Base-by-base conservation (phyloP, 37 sponge, comb jelly and placozoan species). In the Haliclona indistincta region DNA sequence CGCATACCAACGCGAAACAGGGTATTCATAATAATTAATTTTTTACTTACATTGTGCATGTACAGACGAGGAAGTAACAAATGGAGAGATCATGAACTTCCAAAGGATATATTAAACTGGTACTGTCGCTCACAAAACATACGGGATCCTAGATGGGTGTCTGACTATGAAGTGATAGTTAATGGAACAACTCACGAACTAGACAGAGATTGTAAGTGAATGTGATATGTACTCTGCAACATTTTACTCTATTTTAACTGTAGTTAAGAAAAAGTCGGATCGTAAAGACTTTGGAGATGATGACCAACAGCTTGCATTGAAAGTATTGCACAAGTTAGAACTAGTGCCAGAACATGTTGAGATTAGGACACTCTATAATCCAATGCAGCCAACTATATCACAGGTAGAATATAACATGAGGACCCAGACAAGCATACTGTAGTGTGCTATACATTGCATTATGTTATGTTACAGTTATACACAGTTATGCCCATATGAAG, bases 321-420 rank as follows among this genome's bases (percentile, higher is more conserved):
- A 94, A 51, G 58, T 93, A 34, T 87, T 98, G 28, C 81, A 66
- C 29, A 63, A 88, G 35, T 69, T 79, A 44, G 85, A 83, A 15
- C 74, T 95, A 5, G 96, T 98, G 19, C 96, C 99, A 0, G 99
- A 98, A 69, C 99, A 98, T 44, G 63, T 98, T 4, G 99, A 98
- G 70, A 84, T 77, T 40, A 80, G 99, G 39, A 87, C 93, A 20
- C 87, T 98, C 40, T 93, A 83, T 87, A 98, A 77, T 65, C 96
- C 96, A 11, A 52, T 93, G 45, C 82, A 82, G 35, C 95, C 95
- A 26, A 81, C 76, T 61, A 82, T 94, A 2, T 84, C 84, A 20
- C 91, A 90, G 75, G 91, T 91, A 40, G 23, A 60, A 66, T n/a
- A 23, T n/a, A n/a, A n/a, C n/a, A n/a, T n/a, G n/a, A n/a, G n/a